Conservation (phyloP, 2,113 vertebrate genomes). For the Caranx ignobilis region DNA sequence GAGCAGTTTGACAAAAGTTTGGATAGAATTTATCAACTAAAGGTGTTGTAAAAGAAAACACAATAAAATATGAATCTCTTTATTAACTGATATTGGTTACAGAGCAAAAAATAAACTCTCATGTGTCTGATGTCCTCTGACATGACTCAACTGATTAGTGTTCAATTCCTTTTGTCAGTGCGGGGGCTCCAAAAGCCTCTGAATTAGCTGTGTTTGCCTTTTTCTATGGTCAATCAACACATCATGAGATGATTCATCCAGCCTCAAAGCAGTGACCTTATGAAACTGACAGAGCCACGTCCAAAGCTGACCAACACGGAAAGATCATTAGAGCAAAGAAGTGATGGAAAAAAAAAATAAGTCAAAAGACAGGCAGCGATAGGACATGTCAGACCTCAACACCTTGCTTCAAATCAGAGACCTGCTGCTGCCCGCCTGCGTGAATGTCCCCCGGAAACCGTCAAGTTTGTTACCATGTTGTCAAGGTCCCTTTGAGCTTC, state of each 20-base stretch:
- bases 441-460: conserved; percentile 19
- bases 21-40: too few relatives aligned
- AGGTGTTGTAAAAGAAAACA: neutral
- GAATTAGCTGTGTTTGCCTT: neutral
- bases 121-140: conserved; percentile 8
- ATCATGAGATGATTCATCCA: conserved; percentile 15
- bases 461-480: conserved; percentile 52
- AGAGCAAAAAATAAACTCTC: neutral
- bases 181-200: neutral
- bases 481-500: conserved; percentile 49
- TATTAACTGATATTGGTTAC: neutral
- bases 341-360: conserved; percentile 9
- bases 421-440: conserved; percentile 31
- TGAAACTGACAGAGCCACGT: conserved; percentile 3
- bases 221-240: conserved; percentile 34
- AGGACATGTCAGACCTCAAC: conserved; percentile 39
- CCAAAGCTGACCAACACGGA: neutral
- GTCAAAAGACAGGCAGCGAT: conserved; percentile 10
- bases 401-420: conserved; percentile 43
- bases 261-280: conserved; percentile 39
- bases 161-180: neutral
- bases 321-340: conserved; percentile 64
- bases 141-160: neutral
- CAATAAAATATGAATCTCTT: neutral
- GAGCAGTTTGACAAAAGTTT: too few relatives aligned